A percentile compares a stretch with the other conserved stretches of the same genome.
These are phyloP conservation scores for Trichonephila clavipes DNA, from an alignment of 1,140 invertebrate genomes.

Conservation along the genomic window DNA sequence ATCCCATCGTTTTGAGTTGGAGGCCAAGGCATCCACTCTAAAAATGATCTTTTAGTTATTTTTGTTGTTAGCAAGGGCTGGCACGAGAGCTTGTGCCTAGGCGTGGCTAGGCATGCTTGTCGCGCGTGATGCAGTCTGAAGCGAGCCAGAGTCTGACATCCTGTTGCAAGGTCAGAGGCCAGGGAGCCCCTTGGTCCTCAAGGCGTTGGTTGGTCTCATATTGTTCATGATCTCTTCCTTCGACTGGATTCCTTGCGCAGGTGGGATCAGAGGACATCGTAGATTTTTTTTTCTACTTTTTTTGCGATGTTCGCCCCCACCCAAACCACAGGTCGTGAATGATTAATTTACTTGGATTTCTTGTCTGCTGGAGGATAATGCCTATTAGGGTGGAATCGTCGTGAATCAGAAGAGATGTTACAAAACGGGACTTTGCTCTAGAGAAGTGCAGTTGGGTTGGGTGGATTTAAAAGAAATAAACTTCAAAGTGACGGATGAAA, in stretches of 20 bases:
- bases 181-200: constrained; percentile 59
- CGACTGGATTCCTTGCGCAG: constrained; percentile 46
- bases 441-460: background rate
- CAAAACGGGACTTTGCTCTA: background rate
- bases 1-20: background rate
- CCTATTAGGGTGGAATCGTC: constrained; percentile 5
- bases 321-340: constrained; percentile 13
- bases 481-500: background rate
- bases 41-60: constrained; percentile 15
- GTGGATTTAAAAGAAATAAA: background rate
- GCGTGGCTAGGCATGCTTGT: constrained; percentile 61
- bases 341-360: constrained; percentile 38
- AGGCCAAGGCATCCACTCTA: background rate
- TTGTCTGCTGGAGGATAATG: background rate
- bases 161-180: constrained; percentile 47
- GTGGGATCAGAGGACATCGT: constrained; percentile 1
- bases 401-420: background rate
- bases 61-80: background rate
- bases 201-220: constrained; percentile 71
- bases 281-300: background rate
- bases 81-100: constrained; percentile 20
- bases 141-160: constrained; percentile 47
- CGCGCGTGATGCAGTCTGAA: constrained; percentile 55
- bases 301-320: constrained; percentile 1
- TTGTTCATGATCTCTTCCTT: constrained; percentile 45